These are phyloP conservation scores for Edolisoma coerulescens DNA, from an alignment of 2,113 vertebrate species.

Conservation along the genomic window DNA sequence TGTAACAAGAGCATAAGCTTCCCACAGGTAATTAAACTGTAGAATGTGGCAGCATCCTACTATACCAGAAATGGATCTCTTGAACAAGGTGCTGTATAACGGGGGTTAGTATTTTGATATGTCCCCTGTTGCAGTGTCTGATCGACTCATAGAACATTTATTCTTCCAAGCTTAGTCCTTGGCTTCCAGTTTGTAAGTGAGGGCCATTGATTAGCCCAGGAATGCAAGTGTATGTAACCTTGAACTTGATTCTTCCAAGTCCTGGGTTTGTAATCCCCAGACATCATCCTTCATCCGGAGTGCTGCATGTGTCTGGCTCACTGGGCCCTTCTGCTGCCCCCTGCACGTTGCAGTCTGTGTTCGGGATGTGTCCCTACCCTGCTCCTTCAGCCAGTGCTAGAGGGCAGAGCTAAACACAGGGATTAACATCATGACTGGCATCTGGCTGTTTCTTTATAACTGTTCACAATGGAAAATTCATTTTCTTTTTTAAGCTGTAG, in stretches of 20 bases:
- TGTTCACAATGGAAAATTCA: neutral
- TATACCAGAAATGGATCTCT: neutral
- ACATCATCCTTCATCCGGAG: fast-evolving
- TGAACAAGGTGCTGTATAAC: neutral
- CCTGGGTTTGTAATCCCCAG: neutral
- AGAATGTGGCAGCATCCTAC: neutral
- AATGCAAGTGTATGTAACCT: neutral
- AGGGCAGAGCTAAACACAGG: neutral
- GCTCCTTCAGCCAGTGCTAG: neutral
- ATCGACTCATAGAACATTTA: neutral
- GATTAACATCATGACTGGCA: neutral
- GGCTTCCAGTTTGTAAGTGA: neutral
- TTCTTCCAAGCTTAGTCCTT: neutral
- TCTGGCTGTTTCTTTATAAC: neutral
- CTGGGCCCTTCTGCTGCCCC: neutral
- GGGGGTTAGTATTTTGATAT: neutral
- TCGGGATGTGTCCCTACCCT: neutral
- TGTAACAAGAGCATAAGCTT: neutral
- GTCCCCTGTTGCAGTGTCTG: neutral
- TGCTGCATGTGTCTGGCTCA: fast-evolving
- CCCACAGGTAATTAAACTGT: neutral
- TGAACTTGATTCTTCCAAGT: neutral
- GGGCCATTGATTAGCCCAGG: neutral
- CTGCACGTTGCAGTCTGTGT: neutral
- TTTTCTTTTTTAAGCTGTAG: neutral